Evolutionary conservation across 1,140 invertebrate species (phyloP).

Genomic region (Phortica variegata): DNA sequence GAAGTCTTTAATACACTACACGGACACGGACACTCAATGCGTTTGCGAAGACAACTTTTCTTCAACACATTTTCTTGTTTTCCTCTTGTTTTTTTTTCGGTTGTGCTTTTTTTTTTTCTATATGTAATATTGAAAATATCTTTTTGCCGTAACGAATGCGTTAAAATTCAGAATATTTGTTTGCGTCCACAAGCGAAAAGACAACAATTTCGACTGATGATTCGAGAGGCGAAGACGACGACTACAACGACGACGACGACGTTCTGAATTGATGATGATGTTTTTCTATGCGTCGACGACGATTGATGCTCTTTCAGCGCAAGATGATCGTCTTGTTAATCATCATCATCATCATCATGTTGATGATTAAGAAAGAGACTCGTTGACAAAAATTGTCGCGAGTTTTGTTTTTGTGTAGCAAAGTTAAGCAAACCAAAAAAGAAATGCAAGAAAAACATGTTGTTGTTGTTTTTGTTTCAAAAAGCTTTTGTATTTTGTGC

Average conservation of each 20-base stretch:
- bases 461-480: neutral
- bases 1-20: too few species aligned
- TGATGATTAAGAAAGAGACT: too few species aligned
- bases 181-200: conserved; percentile 40
- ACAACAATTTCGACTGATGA: conserved; percentile 41
- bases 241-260: conserved; percentile 16
- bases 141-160: conserved; percentile 1
- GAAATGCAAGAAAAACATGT: neutral
- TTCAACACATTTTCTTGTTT: too few species aligned
- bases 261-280: too few species aligned
- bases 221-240: conserved; percentile 19
- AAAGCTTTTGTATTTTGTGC: conserved; percentile 15
- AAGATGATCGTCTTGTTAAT: too few species aligned
- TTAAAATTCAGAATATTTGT: conserved; percentile 16
- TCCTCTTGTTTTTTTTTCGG: too few species aligned
- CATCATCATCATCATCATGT: too few species aligned
- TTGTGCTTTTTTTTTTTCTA: neutral
- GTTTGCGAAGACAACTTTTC: neutral
- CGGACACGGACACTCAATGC: conserved; percentile 14
- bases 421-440: neutral
- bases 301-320: too few species aligned
- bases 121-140: neutral
- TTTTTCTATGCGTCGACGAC: too few species aligned
- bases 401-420: neutral
- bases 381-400: conserved; percentile 18